Conservation (phyloP, 2,113 vertebrate genomes). For the Sylvia atricapilla region DNA sequence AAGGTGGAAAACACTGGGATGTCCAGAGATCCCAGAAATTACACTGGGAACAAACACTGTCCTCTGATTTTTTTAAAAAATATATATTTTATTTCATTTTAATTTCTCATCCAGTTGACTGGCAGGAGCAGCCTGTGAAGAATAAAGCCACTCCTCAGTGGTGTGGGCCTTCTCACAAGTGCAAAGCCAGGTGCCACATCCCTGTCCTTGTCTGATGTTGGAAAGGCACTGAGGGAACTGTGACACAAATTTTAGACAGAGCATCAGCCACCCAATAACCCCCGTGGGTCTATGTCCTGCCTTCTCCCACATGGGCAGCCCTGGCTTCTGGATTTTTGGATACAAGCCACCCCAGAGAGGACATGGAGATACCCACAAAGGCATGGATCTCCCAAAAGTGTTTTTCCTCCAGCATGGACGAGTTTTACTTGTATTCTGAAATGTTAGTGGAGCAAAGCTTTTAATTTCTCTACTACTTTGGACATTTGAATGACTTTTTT, state of each 20-base stretch:
- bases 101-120: background rate
- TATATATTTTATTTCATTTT: background rate
- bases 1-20: background rate
- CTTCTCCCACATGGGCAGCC: background rate
- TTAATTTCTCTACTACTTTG: background rate
- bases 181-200: background rate
- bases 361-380: background rate
- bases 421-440: background rate
- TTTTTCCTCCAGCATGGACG: background rate
- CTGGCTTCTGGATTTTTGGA: background rate
- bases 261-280: background rate
- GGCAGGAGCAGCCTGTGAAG: background rate
- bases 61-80: background rate
- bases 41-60: fast-evolving
- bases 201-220: background rate
- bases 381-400: background rate
- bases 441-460: background rate
- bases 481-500: background rate
- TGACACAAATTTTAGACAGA: background rate
- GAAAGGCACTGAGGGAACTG: background rate
- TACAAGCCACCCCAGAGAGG: background rate
- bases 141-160: background rate
- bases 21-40: background rate
- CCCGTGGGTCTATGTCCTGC: background rate
- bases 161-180: background rate